phyloP scores from a whole-genome alignment of 2,113 vertebrate genomes.

The Paralichthys olivaceus region DNA sequence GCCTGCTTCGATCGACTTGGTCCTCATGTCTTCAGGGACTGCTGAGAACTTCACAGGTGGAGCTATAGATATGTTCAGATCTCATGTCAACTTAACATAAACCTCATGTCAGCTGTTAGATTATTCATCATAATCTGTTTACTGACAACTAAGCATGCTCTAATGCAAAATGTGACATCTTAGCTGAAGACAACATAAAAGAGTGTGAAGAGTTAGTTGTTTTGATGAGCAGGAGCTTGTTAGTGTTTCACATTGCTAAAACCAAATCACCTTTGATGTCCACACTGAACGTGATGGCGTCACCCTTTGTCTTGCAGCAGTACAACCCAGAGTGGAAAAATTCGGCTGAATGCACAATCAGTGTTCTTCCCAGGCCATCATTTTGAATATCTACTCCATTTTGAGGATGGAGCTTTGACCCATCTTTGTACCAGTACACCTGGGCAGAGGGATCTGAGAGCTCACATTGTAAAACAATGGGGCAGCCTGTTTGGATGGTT shows the following conservation, averaged over 20 bases:
- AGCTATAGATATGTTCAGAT: slow-evolving; percentile 83
- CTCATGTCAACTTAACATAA: slow-evolving; percentile 61
- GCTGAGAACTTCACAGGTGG: slow-evolving; percentile 83
- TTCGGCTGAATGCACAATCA: slow-evolving; percentile 78
- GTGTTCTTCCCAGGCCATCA: slow-evolving; percentile 66
- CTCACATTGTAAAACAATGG: slow-evolving; percentile 82
- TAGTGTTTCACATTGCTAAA: slow-evolving; percentile 52
- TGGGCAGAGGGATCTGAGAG: slow-evolving; percentile 80
- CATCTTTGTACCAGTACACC: slow-evolving; percentile 85
- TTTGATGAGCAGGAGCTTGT: slow-evolving; percentile 49
- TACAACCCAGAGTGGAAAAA: slow-evolving; percentile 83
- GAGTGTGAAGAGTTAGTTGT: slow-evolving; percentile 56
- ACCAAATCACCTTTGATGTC: slow-evolving; percentile 84
- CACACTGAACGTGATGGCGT: slow-evolving; percentile 81
- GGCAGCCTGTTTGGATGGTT: slow-evolving; percentile 69
- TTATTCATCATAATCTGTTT: slow-evolving; percentile 34
- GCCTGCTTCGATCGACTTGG: slow-evolving; percentile 75
- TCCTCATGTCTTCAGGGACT: slow-evolving; percentile 78
- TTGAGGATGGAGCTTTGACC: slow-evolving; percentile 77
- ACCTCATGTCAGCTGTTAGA: slow-evolving; percentile 40
- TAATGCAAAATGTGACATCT: slow-evolving; percentile 14
- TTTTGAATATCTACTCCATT: slow-evolving; percentile 75
- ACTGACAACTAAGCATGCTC: slow-evolving; percentile 48
- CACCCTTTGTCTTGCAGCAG: slow-evolving; percentile 84
- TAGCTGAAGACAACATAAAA: slow-evolving; percentile 36